These are phyloP conservation scores for Brachionus manjavacas DNA, from an alignment of 1,140 invertebrate species.

Conservation along the genomic window DNA sequence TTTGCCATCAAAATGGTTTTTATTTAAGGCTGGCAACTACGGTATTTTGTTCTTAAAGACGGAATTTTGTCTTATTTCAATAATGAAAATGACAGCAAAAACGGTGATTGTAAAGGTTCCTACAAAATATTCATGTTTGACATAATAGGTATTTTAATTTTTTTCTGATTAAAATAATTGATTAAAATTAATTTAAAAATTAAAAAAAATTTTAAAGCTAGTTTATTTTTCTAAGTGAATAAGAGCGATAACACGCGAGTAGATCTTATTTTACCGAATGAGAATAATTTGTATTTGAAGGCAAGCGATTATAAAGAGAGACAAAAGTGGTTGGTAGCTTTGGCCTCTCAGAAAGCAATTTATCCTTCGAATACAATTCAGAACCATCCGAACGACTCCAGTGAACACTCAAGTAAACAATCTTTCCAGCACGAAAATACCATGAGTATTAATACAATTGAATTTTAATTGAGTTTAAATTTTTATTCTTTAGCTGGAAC, in stretches of 20 bases:
- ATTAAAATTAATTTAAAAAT: neutral
- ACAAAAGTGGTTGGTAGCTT: conserved; percentile 39
- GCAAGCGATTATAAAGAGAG: conserved; percentile 22
- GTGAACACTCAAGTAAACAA: neutral
- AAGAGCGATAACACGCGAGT: neutral
- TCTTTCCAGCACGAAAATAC: neutral
- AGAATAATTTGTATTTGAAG: neutral
- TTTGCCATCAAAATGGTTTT: neutral
- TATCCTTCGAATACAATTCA: neutral
- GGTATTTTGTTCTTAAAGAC: conserved; percentile 28
- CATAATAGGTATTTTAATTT: neutral
- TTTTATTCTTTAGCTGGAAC: neutral
- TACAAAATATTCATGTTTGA: conserved; percentile 32
- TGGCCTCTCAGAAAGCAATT: conserved; percentile 40
- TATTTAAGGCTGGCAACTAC: neutral
- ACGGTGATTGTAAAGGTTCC: conserved; percentile 15
- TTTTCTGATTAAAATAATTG: neutral
- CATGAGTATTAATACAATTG: neutral
- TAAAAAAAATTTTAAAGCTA: neutral
- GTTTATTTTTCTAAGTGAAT: neutral
- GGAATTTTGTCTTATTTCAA: conserved; percentile 25
- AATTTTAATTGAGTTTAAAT: neutral
- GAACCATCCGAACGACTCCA: neutral
- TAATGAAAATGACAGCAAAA: neutral
- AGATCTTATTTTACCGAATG: neutral